Evolutionary conservation across 2,797 vertebrate genomes (phyloP).

Genomic region (Fistularia tabacaria): DNA sequence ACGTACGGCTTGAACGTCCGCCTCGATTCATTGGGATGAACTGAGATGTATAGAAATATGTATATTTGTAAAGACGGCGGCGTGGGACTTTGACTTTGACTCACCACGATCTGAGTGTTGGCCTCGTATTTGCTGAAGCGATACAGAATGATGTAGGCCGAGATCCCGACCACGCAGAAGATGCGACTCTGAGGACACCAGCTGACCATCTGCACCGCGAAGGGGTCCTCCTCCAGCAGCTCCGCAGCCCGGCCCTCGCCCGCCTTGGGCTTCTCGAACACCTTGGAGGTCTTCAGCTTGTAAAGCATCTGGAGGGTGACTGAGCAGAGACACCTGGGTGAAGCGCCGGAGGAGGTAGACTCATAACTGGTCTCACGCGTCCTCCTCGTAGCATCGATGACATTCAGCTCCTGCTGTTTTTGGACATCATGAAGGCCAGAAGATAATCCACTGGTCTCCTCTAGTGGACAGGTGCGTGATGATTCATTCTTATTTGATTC

Average conservation of each 20-base stretch:
- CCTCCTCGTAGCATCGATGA: no score
- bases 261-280: slow-evolving; percentile 90
- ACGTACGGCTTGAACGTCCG: no score
- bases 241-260: slow-evolving; percentile 83
- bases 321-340: slow-evolving; percentile 41
- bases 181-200: slow-evolving; percentile 96
- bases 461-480: no score
- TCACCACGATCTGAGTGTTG: slow-evolving; percentile 91
- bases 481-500: no score
- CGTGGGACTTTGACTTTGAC: slow-evolving; percentile 46
- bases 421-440: no score
- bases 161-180: slow-evolving; percentile 93
- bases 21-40: no score
- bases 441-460: no score
- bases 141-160: slow-evolving; percentile 91
- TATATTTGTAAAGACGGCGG: no score
- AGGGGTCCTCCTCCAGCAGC: slow-evolving; percentile 92
- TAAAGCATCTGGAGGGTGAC: slow-evolving; percentile 99
- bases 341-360: neutral
- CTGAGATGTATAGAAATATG: no score
- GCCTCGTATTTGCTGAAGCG: slow-evolving; percentile 93
- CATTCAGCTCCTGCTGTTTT: no score
- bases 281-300: slow-evolving; percentile 96
- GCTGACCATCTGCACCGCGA: slow-evolving; percentile 91
- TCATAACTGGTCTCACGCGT: no score